Conservation (phyloP, 2,797 vertebrate species). For the Syndactyla subalaris region DNA sequence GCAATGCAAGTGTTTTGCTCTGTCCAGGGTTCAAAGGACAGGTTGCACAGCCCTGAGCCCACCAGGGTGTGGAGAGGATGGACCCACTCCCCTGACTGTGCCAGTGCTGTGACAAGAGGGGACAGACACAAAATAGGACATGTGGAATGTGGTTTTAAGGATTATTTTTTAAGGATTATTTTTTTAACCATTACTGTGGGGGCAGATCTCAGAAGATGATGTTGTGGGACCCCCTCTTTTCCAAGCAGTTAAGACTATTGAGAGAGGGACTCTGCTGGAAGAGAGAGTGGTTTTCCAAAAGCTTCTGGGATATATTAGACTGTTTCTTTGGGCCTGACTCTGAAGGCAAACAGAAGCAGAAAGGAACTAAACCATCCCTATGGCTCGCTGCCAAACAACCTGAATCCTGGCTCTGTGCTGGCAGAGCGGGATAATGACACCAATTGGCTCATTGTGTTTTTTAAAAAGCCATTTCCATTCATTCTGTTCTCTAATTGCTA, state of each 20-base stretch:
- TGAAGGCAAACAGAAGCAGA: neutral
- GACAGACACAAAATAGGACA: neutral
- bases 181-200: accelerated
- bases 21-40: neutral
- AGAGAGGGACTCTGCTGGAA: neutral
- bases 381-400: neutral
- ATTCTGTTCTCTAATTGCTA: neutral
- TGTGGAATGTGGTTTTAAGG: neutral
- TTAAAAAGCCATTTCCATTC: neutral
- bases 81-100: neutral
- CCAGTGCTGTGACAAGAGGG: neutral
- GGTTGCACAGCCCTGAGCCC: neutral
- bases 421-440: conserved; percentile 6
- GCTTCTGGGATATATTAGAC: neutral
- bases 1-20: neutral
- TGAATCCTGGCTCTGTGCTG: neutral
- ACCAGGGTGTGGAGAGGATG: neutral
- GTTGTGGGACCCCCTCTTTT: neutral
- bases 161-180: neutral
- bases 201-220: neutral
- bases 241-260: accelerated
- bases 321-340: neutral
- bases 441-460: conserved; percentile 14
- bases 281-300: neutral
- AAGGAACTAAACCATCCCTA: neutral